Evolutionary conservation across 2,113 vertebrate genomes (phyloP).

Genomic region (Tachysurus vachellii): DNA sequence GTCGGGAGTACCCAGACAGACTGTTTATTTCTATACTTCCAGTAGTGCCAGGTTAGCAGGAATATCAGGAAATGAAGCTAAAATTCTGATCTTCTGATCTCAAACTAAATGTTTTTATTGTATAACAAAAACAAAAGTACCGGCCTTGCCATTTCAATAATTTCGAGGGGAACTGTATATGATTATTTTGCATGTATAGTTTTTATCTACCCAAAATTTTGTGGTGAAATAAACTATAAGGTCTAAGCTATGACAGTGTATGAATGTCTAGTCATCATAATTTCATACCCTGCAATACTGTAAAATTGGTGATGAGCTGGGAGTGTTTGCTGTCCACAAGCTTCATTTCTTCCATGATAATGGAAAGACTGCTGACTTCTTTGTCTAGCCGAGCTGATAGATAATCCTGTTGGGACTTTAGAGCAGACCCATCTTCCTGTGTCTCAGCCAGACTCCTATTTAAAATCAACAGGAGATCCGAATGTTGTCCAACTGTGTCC

Average conservation of each 20-base stretch:
- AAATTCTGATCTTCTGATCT: neutral
- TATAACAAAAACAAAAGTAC: neutral
- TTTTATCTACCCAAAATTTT: neutral
- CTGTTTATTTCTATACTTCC: neutral
- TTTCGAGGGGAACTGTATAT: neutral
- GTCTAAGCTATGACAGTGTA: neutral
- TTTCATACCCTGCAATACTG: slow-evolving; percentile 87
- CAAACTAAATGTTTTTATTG: neutral
- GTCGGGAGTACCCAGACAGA: too few relatives aligned
- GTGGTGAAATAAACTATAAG: neutral
- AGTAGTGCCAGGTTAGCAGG: neutral
- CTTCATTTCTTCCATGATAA: slow-evolving; percentile 98
- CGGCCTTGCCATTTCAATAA: neutral
- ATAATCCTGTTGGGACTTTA: slow-evolving; percentile 86
- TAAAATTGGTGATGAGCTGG: slow-evolving; percentile 96
- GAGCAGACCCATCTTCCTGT: slow-evolving; percentile 76
- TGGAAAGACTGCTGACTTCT: slow-evolving; percentile 88
- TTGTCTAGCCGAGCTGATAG: slow-evolving; percentile 85
- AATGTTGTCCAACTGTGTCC: slow-evolving; percentile 84
- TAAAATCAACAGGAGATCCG: slow-evolving; percentile 83
- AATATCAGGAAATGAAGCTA: neutral
- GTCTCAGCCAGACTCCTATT: slow-evolving; percentile 82
- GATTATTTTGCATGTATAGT: neutral
- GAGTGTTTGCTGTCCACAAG: slow-evolving; percentile 93
- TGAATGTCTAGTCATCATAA: neutral